These are phyloP conservation scores for Syngnathus rostellatus DNA, from an alignment of 2,797 vertebrate species.

Conservation along the genomic window DNA sequence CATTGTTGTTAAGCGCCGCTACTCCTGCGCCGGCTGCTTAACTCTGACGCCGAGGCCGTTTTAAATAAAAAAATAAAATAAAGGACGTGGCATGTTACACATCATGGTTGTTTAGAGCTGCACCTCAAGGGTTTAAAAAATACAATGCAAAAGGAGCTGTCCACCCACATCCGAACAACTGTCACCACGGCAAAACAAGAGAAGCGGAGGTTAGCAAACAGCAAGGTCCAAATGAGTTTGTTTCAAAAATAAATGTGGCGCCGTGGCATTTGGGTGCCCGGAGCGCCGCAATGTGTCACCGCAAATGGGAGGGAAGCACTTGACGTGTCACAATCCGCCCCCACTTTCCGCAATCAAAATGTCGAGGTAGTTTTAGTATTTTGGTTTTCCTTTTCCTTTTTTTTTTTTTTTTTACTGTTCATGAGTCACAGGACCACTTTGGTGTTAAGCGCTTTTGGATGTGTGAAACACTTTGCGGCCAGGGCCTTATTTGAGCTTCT, in stretches of 20 bases:
- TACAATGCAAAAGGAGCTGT: constrained; percentile 32
- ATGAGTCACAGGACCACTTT: not conserved
- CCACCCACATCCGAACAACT: constrained; percentile 36
- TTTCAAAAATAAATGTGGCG: constrained; percentile 22
- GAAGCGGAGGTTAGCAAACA: constrained; percentile 33
- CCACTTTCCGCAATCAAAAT: not conserved
- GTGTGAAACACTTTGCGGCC: not conserved
- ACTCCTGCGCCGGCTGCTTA: constrained; percentile 6
- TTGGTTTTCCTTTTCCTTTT: too few relatives aligned
- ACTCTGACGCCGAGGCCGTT: constrained; percentile 23
- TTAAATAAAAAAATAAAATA: constrained; percentile 14
- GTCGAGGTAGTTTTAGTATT: constrained; percentile 1
- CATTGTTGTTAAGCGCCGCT: constrained; percentile 14
- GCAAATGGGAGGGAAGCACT: constrained; percentile 3
- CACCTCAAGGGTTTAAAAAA: constrained; percentile 30
- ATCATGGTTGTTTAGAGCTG: constrained; percentile 14
- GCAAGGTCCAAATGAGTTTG: constrained; percentile 43
- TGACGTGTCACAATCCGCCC: constrained; percentile 1
- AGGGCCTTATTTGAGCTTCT: not conserved
- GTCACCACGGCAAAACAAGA: constrained; percentile 23
- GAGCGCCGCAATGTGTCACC: not conserved
- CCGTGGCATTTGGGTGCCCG: not conserved
- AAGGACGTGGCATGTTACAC: constrained; percentile 22
- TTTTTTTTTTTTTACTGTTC: not conserved
- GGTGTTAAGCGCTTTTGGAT: not conserved